Conservation (phyloP, 1,140 invertebrate genomes). For the Monomorium pharaonis region DNA sequence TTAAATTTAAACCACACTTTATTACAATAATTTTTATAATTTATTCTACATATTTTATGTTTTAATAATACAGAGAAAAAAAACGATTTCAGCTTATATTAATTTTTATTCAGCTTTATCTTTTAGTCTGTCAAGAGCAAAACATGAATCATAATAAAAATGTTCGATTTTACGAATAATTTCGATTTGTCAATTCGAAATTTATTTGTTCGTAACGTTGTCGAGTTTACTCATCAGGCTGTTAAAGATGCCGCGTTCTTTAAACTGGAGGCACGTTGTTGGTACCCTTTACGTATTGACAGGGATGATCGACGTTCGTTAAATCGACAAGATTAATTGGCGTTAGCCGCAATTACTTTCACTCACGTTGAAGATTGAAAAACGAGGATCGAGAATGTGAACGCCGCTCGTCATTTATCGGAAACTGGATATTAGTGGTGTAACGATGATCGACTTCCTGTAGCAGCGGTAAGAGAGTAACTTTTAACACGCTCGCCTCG, state of each 20-base stretch:
- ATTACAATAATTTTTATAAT: too few relatives aligned
- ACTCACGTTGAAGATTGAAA: constrained; percentile 17
- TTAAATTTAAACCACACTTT: too few relatives aligned
- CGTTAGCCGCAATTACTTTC: constrained; percentile 35
- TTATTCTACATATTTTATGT: too few relatives aligned
- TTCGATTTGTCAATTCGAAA: not conserved
- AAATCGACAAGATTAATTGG: constrained; percentile 44
- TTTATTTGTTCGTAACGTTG: not conserved
- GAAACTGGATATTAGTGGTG: constrained; percentile 24
- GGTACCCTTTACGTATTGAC: constrained; percentile 20
- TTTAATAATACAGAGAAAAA: too few relatives aligned
- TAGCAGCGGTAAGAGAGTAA: constrained; percentile 32
- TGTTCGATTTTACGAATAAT: too few relatives aligned
- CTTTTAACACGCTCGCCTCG: constrained; percentile 30
- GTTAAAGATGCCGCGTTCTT: not conserved
- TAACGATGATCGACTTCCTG: constrained; percentile 50
- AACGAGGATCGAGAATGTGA: not conserved
- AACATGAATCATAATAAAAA: too few relatives aligned
- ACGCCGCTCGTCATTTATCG: constrained; percentile 35
- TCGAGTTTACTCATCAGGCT: not conserved
- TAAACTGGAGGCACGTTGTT: not conserved
- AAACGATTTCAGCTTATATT: too few relatives aligned
- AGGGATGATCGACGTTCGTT: constrained; percentile 33
- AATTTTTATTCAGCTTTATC: too few relatives aligned
- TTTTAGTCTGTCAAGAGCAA: too few relatives aligned